phyloP scores from a whole-genome alignment of 1,140 invertebrate species.

The Cyclina sinensis region DNA sequence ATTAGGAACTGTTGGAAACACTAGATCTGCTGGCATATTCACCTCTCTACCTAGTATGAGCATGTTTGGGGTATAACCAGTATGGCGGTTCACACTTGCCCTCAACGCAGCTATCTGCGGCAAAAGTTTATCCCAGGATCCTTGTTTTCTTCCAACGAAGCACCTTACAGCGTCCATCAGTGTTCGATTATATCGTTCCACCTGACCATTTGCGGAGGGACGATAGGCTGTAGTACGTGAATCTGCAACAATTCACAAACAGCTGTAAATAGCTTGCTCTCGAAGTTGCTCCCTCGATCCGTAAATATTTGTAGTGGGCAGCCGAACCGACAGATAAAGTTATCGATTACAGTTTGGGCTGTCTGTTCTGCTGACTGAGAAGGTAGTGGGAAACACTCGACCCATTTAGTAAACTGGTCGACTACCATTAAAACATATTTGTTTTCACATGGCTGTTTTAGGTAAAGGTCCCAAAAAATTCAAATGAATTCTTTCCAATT shows the following conservation, averaged over 20 bases:
- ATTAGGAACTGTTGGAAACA: slow-evolving; percentile 12
- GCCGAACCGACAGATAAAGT: slow-evolving; percentile 51
- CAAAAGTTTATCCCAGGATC: neutral
- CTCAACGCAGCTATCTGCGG: slow-evolving; percentile 38
- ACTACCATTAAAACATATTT: slow-evolving; percentile 55
- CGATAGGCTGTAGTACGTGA: neutral
- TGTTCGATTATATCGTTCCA: too few species aligned
- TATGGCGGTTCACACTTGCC: slow-evolving; percentile 36
- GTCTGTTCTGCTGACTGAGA: slow-evolving; percentile 15
- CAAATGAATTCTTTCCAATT: slow-evolving; percentile 45
- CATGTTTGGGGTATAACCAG: slow-evolving; percentile 51
- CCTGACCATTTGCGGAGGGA: slow-evolving; percentile 23
- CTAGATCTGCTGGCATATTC: slow-evolving; percentile 47
- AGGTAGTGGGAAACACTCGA: slow-evolving; percentile 46
- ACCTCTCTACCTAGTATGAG: slow-evolving; percentile 38
- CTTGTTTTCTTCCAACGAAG: slow-evolving; percentile 1
- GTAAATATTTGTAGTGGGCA: slow-evolving; percentile 50
- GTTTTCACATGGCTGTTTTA: slow-evolving; percentile 44
- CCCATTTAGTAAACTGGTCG: slow-evolving; percentile 63
- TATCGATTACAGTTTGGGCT: slow-evolving; percentile 11
- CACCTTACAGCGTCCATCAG: too few species aligned
- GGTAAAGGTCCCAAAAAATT: slow-evolving; percentile 56
- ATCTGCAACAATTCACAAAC: slow-evolving; percentile 36
- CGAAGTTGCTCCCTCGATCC: slow-evolving; percentile 59
- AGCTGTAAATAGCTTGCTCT: slow-evolving; percentile 54